phyloP scores from a whole-genome alignment of 2,797 vertebrate species.

The Ciconia nigra region DNA sequence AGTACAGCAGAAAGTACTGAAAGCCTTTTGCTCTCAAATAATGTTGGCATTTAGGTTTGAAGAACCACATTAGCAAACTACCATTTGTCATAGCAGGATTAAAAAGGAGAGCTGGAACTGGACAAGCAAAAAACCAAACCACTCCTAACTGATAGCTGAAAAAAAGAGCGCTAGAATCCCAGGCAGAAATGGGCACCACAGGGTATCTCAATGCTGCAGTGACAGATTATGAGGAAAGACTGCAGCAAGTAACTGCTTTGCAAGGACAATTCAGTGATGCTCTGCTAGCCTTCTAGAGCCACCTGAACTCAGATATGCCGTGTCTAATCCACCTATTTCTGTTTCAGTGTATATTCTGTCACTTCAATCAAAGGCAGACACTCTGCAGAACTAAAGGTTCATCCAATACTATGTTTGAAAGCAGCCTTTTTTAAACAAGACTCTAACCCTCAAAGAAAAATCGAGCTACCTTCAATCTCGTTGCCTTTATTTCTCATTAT shows the following conservation, averaged over 20 bases:
- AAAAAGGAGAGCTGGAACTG: neutral
- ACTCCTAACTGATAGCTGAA: neutral
- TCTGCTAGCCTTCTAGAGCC: neutral
- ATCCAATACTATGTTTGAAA: neutral
- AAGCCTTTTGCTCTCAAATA: neutral
- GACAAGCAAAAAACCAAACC: neutral
- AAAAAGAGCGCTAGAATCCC: neutral
- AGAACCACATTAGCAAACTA: neutral
- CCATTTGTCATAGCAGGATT: neutral
- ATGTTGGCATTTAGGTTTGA: neutral
- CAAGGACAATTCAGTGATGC: neutral
- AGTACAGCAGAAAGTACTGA: neutral
- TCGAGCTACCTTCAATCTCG: neutral
- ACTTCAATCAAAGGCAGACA: neutral
- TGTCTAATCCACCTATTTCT: neutral
- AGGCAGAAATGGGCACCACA: neutral
- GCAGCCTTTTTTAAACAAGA: neutral
- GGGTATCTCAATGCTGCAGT: neutral
- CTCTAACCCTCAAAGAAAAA: neutral
- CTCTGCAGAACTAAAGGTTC: neutral
- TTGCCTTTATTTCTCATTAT: neutral
- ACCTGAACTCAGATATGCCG: neutral
- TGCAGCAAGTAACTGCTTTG: neutral
- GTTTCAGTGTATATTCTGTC: neutral
- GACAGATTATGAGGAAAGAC: neutral